Base-by-base conservation (phyloP, 2,113 vertebrate species). In the Ifrita kowaldi region DNA sequence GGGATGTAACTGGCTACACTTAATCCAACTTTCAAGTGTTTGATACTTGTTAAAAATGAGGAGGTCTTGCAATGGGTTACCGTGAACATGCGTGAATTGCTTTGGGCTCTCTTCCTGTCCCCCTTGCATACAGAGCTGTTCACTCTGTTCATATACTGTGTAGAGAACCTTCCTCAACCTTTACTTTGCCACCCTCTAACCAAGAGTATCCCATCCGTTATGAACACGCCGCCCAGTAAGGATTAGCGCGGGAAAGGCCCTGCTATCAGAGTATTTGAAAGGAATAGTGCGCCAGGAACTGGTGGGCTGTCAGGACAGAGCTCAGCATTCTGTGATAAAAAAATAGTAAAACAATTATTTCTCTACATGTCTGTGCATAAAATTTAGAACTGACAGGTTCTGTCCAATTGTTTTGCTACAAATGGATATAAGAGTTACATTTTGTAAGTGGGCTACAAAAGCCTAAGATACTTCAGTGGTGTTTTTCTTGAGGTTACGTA, bases 171-270 rank as follows among this genome's bases (percentile, higher is more conserved):
- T 80, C 55, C 59, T 77, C 67, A 77, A 8, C 42, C 80, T 90
- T 44, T 39, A 0, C 37, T 26, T 16, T 50, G 18, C 71, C 52
- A 9, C 37, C 14, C 53, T 52, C 33, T 67, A 62, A 19, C 84
- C 0, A 1, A 52, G 35, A 55, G 49, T 26, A 3, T 80, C 44
- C 8, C 8, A 74, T 71, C 88, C 60, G 80, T 94, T 96, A 18
- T 19, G 52, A 67, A 21, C 19, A 28, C 16, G 4, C 76, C 0
- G 4, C 81, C 70, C 89, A 65, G 37, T 27, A 8, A 64, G 76
- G 76, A 64, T 69, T 49, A 86, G 83, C 20, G 76, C 71, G 92
- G 90, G 95, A 97, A 95, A 85, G 64, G 20, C 35, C 26, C 24
- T 5, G 30, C 33, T 96, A 89, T 84, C 42, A 68, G 85, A 90